Base-by-base conservation (phyloP, 1,140 invertebrate genomes). In the Antheraea pernyi region DNA sequence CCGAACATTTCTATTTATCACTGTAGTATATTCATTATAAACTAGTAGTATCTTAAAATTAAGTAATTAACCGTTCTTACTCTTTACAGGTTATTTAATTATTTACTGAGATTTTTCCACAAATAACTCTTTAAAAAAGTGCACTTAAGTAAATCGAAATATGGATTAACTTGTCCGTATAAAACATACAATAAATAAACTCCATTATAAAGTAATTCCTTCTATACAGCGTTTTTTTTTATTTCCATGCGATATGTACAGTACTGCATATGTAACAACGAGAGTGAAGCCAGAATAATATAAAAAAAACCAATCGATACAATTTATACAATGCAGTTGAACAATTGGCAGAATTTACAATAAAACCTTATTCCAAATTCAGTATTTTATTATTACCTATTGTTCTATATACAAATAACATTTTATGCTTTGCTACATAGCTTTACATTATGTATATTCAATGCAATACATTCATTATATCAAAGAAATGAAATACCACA, bases 341-440 rank as follows among this genome's bases (percentile, higher is more conserved):
- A 13, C 16, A 53, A 53, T 53, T 53, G 46, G 46, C 46, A 16
- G 46, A 53, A 13, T 16, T 53, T 16, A 53, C 16, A 53, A 53
- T 53, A 53, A 53, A 53, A n/a, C 1, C 13, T 53, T 53, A 16
- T 13, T 16, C 16, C 7, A 53, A 13, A 16, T 16, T 1, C 46
- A 53, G 46, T 53, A 53, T 53, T 53, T 53, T 53, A 53, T 53
- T 53, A 16, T 53, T 53, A 53, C 46, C 46, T n/a, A 11, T 30
- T 30, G 16, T 16, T 13, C 46, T 13, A 0, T 53, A 16, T 2
- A 53, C 5, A 13, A 53, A 53, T 2, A 0, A 53, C 16, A 53
- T 53, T 1, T 13, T 53, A 2, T 30, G 22, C 22, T 53, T 53
- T 11, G 46, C 16, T 53, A 53, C 46, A 53, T 53, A 53, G 46